These are phyloP conservation scores for Calameuta idolon DNA, from an alignment of 2,888 invertebrate species.

Conservation along the genomic window DNA sequence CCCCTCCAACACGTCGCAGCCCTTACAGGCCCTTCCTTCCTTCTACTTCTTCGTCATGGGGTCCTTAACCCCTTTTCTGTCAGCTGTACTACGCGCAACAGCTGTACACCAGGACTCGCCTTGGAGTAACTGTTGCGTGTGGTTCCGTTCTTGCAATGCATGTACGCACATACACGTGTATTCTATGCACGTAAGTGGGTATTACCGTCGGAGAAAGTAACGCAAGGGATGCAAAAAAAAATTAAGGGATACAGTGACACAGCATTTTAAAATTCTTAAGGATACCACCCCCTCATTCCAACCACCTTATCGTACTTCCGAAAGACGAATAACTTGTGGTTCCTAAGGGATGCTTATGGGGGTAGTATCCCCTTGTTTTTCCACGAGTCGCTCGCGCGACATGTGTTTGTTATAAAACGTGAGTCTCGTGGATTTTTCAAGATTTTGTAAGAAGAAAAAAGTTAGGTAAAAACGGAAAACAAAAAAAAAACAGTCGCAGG, in stretches of 20 bases:
- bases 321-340: not conserved
- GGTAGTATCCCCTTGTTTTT: not conserved
- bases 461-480: not conserved
- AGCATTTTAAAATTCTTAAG: not conserved
- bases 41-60: conserved; percentile 36
- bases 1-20: conserved; percentile 21
- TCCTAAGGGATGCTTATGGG: not conserved
- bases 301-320: not conserved
- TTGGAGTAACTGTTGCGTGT: conserved; percentile 5
- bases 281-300: not conserved
- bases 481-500: not conserved
- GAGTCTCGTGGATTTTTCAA: conserved; percentile 54
- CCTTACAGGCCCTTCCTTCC: conserved; percentile 33
- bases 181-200: not conserved
- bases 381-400: conserved; percentile 15
- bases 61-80: conserved; percentile 65
- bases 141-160: not conserved
- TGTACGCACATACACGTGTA: not conserved
- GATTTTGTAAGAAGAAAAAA: conserved; percentile 34
- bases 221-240: not conserved
- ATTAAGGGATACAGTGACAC: not conserved
- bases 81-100: conserved; percentile 62
- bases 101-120: conserved; percentile 47
- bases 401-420: conserved; percentile 42
- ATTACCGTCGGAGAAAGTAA: not conserved